Evolutionary conservation across 2,797 vertebrate genomes (phyloP), one percentile per base, ranked within the genome.

Genomic region (Clarias laeviceps): DNA sequence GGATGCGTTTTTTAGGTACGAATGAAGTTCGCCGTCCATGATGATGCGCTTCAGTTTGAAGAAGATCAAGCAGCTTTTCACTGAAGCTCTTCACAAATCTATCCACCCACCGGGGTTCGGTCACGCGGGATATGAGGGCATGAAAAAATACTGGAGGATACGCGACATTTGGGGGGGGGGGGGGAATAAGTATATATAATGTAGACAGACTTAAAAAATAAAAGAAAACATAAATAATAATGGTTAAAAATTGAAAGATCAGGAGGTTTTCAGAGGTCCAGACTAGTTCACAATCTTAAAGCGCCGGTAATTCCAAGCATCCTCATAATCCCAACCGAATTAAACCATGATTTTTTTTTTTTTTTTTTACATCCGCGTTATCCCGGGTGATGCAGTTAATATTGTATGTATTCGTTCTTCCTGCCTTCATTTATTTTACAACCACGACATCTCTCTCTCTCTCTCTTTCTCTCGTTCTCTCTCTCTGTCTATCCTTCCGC

Each of bases 1-100:
- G 92, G 93, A 92, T 93, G 93, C 91, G 92, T 92, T 95, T 91
- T 93, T 92, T 92, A 93, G 94, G 93, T 92, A 92, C 93, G 94
- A 93, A 93, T 93, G 92, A 95, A 96, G 94, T 96, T 95, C 95
- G 90, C 93, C 94, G 95, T 95, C 94, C 94, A 95, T 96, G 93
- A 95, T 96, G 93, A 92, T 93, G 94, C 93, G 94, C 95, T 92
- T 95, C 94, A 93, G 93, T 92, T 90, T 90, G 50, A 54, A 90
- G 90, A 91, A 91, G 91, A 89, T 85, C 76, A 88, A 85, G 91
- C 91, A 91, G 79, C 34, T 91, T 89, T 94, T 91, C 88, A 89
- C 91, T 91, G 87, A 90, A 88, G 90, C 92, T 94, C 92, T 92
- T 91, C 88, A 91, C 90, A 90, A 54, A 90, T 92, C 91, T 93